Evolutionary conservation across 2,888 invertebrate species (phyloP).

Genomic region (Caenorhabditis zanzibari): DNA sequence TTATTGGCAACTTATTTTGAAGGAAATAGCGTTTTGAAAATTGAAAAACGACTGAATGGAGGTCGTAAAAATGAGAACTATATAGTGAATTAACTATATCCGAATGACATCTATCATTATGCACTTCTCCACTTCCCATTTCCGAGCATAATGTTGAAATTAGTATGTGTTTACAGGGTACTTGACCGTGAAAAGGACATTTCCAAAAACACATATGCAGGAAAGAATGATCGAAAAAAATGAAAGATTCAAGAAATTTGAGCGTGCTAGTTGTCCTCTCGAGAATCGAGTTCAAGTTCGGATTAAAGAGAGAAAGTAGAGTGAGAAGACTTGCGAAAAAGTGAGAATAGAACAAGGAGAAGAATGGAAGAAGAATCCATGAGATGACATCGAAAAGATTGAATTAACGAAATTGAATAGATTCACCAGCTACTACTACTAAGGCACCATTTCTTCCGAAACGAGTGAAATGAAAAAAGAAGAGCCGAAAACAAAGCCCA

Average conservation of each 20-base stretch:
- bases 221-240: slow-evolving; percentile 8
- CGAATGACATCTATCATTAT: slow-evolving; percentile 22
- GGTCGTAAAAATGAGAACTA: slow-evolving; percentile 11
- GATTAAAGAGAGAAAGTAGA: slow-evolving; percentile 48
- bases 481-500: slow-evolving; percentile 19
- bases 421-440: slow-evolving; percentile 24
- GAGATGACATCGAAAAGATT: slow-evolving; percentile 51
- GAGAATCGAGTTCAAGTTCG: slow-evolving; percentile 55
- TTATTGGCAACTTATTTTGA: slow-evolving; percentile 44
- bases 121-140: slow-evolving; percentile 2
- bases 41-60: slow-evolving; percentile 27
- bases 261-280: slow-evolving; percentile 18
- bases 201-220: slow-evolving; percentile 28
- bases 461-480: slow-evolving; percentile 24
- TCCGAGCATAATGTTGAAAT: slow-evolving; percentile 14
- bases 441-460: slow-evolving; percentile 14
- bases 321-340: slow-evolving; percentile 32
- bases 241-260: slow-evolving; percentile 7
- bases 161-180: slow-evolving; percentile 38
- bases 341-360: slow-evolving; percentile 32
- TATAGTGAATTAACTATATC: not conserved
- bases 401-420: slow-evolving; percentile 62
- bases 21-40: slow-evolving; percentile 12
- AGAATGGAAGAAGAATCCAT: slow-evolving; percentile 24
- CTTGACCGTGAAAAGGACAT: slow-evolving; percentile 48